A percentile compares a stretch with the other conserved stretches of the same genome.
Evolutionary conservation across 2,113 vertebrate species (phyloP).

Genomic region (Grus americana): DNA sequence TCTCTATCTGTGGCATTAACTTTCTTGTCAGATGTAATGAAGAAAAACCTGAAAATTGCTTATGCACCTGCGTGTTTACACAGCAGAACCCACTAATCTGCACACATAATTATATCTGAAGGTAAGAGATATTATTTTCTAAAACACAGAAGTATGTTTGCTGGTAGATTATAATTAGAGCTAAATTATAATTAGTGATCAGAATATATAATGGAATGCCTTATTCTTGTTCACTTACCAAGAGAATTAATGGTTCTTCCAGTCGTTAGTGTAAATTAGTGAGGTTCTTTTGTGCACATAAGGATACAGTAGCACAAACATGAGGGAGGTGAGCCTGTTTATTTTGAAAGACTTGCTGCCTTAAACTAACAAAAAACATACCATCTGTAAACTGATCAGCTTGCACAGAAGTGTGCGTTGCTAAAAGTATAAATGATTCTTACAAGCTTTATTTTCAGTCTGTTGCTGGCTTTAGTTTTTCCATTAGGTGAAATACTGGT

Average conservation of each 20-base stretch:
- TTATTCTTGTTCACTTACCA: conserved; percentile 53
- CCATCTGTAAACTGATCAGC: neutral
- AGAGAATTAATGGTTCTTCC: conserved; percentile 57
- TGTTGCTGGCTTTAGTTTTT: conserved; percentile 22
- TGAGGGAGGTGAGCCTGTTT: conserved; percentile 38
- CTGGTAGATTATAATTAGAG: conserved; percentile 64
- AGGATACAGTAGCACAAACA: conserved; percentile 52
- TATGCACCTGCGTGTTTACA: conserved; percentile 54
- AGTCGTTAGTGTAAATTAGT: conserved; percentile 55
- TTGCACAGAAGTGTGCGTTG: neutral
- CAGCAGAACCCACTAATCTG: conserved; percentile 64
- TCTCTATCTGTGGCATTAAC: conserved; percentile 37
- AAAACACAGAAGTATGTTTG: conserved; percentile 59
- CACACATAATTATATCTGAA: conserved; percentile 40
- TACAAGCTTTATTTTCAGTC: conserved; percentile 2
- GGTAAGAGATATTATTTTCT: conserved; percentile 58
- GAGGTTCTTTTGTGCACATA: conserved; percentile 45
- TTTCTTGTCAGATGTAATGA: conserved; percentile 55
- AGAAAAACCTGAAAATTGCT: conserved; percentile 54
- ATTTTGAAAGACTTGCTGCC: conserved; percentile 55
- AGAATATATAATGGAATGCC: conserved; percentile 61
- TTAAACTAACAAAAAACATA: conserved; percentile 15
- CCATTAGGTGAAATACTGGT: neutral
- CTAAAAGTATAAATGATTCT: neutral
- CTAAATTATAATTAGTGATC: conserved; percentile 48